Percentiles rank a stretch among this genome's conserved stretches.
phyloP scores from a whole-genome alignment of 2,888 invertebrate species.

The Sphaerophoria rueppellii region DNA sequence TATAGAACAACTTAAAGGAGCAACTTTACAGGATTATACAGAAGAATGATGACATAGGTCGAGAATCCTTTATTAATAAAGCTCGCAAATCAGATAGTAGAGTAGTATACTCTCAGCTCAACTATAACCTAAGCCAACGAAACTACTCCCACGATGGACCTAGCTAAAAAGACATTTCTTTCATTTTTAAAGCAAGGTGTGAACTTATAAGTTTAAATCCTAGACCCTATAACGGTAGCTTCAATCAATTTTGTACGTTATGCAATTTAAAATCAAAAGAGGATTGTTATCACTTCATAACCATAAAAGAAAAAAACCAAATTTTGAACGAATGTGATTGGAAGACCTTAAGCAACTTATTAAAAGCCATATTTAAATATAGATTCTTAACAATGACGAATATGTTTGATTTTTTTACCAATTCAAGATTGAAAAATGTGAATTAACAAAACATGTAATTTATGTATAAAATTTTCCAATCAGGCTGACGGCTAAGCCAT shows the following conservation, averaged over 20 bases:
- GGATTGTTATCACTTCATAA: too few species aligned
- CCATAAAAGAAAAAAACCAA: neutral
- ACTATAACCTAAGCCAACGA: too few species aligned
- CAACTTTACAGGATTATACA: slow-evolving; percentile 14
- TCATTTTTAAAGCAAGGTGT: too few species aligned
- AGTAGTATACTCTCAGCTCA: slow-evolving; percentile 15
- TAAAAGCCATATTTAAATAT: neutral
- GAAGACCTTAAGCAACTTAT: neutral
- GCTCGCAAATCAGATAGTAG: slow-evolving; percentile 19
- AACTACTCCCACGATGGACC: too few species aligned
- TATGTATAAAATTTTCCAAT: neutral
- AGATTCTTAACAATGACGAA: neutral
- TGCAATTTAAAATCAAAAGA: too few species aligned
- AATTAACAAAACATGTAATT: neutral
- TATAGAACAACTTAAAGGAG: slow-evolving; percentile 2
- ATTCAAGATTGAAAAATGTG: neutral
- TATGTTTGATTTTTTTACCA: neutral
- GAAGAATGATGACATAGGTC: neutral
- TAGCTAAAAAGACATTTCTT: too few species aligned
- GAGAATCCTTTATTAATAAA: slow-evolving; percentile 10
- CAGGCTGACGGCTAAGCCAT: too few species aligned
- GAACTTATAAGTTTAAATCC: neutral
- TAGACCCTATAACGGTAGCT: neutral
- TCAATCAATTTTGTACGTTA: too few species aligned
- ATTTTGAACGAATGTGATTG: neutral